Evolutionary conservation across 2,113 vertebrate genomes (phyloP).

Genomic region (Nerophis ophidion): DNA sequence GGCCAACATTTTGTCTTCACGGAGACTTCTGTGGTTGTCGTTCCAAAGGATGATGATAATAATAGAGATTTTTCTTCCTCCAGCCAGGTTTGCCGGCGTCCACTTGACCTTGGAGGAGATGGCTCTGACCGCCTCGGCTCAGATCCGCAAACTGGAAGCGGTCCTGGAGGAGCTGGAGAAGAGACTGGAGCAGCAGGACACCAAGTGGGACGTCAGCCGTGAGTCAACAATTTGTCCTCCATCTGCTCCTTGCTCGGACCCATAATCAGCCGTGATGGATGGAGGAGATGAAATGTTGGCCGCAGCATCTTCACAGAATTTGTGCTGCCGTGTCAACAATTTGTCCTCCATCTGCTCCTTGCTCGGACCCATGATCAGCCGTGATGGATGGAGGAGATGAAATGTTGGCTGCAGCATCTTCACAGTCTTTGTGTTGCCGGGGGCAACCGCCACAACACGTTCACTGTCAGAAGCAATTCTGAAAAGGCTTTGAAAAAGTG

Average conservation of each 20-base stretch:
- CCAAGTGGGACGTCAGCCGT: slow-evolving; percentile 82
- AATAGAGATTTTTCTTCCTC: background rate
- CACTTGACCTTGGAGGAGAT: slow-evolving; percentile 80
- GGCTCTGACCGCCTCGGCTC: slow-evolving; percentile 69
- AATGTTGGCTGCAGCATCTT: background rate
- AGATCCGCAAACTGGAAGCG: slow-evolving; percentile 77
- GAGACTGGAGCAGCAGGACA: slow-evolving; percentile 65
- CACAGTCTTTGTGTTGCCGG: background rate
- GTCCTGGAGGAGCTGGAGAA: slow-evolving; percentile 72
- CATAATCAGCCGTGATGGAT: background rate
- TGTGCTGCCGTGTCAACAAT: background rate
- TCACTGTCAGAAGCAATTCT: too few species aligned
- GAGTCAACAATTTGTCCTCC: slow-evolving; percentile 52
- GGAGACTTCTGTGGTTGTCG: too few species aligned
- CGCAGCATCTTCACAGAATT: background rate
- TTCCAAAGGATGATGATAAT: background rate
- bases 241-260: too few species aligned
- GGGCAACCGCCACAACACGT: background rate
- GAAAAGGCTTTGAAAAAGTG: too few species aligned
- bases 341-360: background rate
- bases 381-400: background rate
- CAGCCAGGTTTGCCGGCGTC: slow-evolving; percentile 74
- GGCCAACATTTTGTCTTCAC: too few species aligned
- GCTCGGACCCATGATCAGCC: background rate
- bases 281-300: background rate